These are phyloP conservation scores for Peromyscus leucopus DNA, from an alignment of 2,113 vertebrate species.

Conservation along the genomic window DNA sequence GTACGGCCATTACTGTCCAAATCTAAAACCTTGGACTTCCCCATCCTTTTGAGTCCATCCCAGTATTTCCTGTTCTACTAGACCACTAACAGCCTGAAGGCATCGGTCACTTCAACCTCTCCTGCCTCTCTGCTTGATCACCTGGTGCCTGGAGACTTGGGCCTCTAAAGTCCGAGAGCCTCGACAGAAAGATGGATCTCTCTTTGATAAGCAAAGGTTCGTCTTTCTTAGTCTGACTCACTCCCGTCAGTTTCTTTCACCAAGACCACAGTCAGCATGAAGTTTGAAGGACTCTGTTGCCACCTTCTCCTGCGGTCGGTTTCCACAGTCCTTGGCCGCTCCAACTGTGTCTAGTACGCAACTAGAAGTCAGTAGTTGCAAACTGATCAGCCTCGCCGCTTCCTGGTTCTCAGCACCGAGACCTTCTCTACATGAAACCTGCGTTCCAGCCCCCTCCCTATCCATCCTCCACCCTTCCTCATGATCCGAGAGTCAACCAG, in stretches of 20 bases:
- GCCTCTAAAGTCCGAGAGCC: background rate
- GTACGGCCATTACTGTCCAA: background rate
- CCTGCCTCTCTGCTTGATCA: background rate
- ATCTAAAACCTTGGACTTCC: background rate
- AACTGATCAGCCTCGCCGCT: conserved; percentile 3
- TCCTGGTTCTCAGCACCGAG: background rate
- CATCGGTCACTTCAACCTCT: background rate
- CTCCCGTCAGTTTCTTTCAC: background rate
- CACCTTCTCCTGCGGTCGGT: conserved; percentile 27
- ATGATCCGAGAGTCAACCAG: background rate
- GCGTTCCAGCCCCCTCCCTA: background rate
- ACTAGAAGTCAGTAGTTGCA: conserved; percentile 37
- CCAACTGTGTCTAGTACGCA: background rate
- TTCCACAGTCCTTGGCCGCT: conserved; percentile 8
- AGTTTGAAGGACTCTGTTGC: conserved; percentile 46
- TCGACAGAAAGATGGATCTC: conserved; percentile 20
- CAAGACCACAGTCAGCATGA: conserved; percentile 16
- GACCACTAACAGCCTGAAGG: background rate
- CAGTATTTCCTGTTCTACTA: conserved; percentile 13
- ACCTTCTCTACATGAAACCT: background rate
- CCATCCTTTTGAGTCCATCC: background rate
- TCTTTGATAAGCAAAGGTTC: conserved; percentile 42
- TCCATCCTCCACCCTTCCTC: background rate
- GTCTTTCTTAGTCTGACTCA: conserved; percentile 56
- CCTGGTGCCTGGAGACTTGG: background rate